Evolutionary conservation across 2,113 vertebrate genomes (phyloP), one percentile per base, ranked within the genome.

Genomic region (Trichomycterus rosablanca): DNA sequence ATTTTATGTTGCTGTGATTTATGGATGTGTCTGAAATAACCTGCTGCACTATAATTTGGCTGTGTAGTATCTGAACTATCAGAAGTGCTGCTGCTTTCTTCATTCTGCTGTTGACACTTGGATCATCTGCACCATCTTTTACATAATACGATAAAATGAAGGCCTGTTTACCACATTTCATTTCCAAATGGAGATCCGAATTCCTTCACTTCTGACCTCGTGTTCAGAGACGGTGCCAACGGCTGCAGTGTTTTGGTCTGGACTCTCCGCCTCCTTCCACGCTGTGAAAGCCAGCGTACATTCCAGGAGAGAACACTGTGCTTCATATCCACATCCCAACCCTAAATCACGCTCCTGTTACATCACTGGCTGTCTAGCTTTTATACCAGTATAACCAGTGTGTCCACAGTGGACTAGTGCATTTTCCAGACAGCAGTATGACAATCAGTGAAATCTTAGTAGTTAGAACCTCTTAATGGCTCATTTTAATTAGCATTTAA

Each of bases 241-340:
- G n/a, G 54, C 19, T 63, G 34, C 46, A n/a, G 22, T 14, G 59
- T 52, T 67, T 42, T 48, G 54, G 43, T 63, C 23, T 32, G 48
- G 42, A 63, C 34, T 43, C 39, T 40, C 53, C 12, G 66, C 66
- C 66, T 60, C 55, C 34, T 44, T 60, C 24, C 59, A 55, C 49
- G 43, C 34, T 59, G 24, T 63, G 55, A 53, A 49, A 56, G 77
- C 77, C 81, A 84, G 73, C 63, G 40, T 67, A 76, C 78, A 83
- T 83, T 84, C 81, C 78, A 73, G 68, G 72, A 72, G 67, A 78
- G 81, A 81, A 86, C 80, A 81, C 68, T 81, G 48, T 77, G 79
- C 75, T 76, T 81, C 77, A 79, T 78, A 73, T 71, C 73, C 43
- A 51, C 73, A 69, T 80, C 73, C 80, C 63, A 79, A 73, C 74